Percentiles rank a stretch among this genome's conserved stretches.
phyloP scores from a whole-genome alignment of 2,113 vertebrate species.

The Phyllostomus hastatus region DNA sequence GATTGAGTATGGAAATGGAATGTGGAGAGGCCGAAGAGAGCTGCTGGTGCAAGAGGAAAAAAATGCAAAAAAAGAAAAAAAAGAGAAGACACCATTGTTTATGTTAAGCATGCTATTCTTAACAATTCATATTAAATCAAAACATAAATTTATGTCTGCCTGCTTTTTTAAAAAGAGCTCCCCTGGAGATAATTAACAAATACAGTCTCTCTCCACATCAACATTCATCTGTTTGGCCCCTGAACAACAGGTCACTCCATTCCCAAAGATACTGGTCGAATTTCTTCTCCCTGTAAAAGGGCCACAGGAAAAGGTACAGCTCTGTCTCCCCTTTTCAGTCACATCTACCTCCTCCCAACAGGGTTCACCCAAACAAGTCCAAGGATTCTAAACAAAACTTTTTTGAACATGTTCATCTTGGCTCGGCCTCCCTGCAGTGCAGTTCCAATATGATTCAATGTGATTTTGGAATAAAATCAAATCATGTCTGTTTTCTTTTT shows the following conservation, averaged over 20 bases:
- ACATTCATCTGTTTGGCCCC: background rate
- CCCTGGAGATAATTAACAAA: background rate
- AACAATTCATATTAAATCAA: background rate
- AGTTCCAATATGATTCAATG: background rate
- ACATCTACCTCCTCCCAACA: conserved; percentile 2
- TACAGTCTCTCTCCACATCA: background rate
- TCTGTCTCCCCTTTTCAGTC: conserved; percentile 23
- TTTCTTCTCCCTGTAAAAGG: conserved; percentile 16
- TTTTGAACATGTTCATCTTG: conserved; percentile 14
- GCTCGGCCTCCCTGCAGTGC: background rate
- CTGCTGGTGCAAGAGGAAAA: background rate
- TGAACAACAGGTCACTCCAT: conserved; percentile 2
- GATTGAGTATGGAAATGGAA: background rate
- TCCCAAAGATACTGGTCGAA: conserved; percentile 40
- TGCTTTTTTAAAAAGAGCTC: background rate
- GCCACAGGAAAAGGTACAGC: background rate
- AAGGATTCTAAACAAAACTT: conserved; percentile 39
- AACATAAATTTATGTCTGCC: background rate
- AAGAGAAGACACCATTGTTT: background rate
- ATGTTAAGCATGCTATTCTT: background rate
- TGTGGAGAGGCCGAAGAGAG: background rate
- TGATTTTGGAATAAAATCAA: conserved; percentile 47
- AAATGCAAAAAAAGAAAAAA: background rate
- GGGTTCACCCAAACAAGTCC: background rate
- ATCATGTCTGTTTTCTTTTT: background rate